Base-by-base conservation (phyloP, 2,888 invertebrate species). In the Tipula helvola region DNA sequence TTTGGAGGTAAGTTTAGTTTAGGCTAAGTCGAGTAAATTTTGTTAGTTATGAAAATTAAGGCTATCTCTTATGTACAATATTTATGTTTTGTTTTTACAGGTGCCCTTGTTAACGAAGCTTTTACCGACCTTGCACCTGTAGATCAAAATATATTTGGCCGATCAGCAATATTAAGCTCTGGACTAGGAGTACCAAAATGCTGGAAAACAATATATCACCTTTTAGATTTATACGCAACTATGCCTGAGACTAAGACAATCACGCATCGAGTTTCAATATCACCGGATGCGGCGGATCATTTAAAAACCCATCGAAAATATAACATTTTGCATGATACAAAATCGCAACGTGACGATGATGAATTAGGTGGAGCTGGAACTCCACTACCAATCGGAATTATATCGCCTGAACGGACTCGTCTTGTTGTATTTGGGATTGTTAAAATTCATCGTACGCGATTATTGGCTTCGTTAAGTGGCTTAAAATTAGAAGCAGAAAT, bases 171-270 rank as follows among this genome's bases (percentile, higher is more conserved):
- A 10, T 44, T 84, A 28, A 47, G 85, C 94, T 94, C 86, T 1
- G 28, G 86, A 2, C 71, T 90, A 87, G 91, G 90, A 86, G 91
- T 91, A 3, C 97, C 97, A 12, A 94, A 96, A 89, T 98, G 98
- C 90, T 99, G 98, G 98, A 96, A 97, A 90, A 98, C 97, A 0
- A 95, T 99, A 88, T 98, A 97, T 91, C 96, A 97, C 90, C 93
- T 99, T 88, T 92, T 99, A 87, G 97, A 98, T 90, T 92, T 98
- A 86, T 99, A 99, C 90, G 97, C 98, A 5, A 97, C 96, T 86
- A 96, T 97, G 95, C 98, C 98, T 0, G 98, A 98, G 90, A 97
- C 97, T 0, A 98, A 98, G 91, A 98, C 97, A 0, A 96, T 98
- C 84, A 95, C 95, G 42, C 96, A 96, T 90, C 93, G 95, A 89